phyloP scores from a whole-genome alignment of 2,888 invertebrate genomes.

The Trichacis sp. region DNA sequence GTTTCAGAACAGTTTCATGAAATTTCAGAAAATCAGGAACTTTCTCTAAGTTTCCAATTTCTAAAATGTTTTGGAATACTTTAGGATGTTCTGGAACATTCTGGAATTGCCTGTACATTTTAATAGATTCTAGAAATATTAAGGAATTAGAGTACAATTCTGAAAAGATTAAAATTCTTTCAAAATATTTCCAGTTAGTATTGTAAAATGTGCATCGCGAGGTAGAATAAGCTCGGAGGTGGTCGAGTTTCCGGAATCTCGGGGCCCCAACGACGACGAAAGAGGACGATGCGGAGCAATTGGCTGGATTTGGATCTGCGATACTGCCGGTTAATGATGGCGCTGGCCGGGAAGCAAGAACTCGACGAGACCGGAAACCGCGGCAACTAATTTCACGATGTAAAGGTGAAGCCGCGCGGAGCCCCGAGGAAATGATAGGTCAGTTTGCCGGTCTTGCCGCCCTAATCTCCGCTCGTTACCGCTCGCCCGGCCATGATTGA shows the following conservation, averaged over 20 bases:
- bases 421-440: conserved; percentile 50
- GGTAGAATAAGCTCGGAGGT: conserved; percentile 40
- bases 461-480: conserved; percentile 47
- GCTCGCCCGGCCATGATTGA: conserved; percentile 21
- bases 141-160: too few relatives aligned
- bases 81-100: too few relatives aligned
- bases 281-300: conserved; percentile 28
- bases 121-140: too few relatives aligned
- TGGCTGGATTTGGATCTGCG: conserved; percentile 36
- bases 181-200: too few relatives aligned
- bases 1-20: too few relatives aligned
- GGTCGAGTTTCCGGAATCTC: conserved; percentile 46
- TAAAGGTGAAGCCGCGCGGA: conserved; percentile 55
- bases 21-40: too few relatives aligned
- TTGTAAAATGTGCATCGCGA: conserved; percentile 6
- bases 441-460: conserved; percentile 51
- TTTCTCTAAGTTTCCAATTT: too few relatives aligned
- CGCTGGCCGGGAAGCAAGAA: conserved; percentile 42
- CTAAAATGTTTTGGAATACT: too few relatives aligned
- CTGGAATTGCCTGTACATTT: too few relatives aligned
- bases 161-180: too few relatives aligned
- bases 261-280: conserved; percentile 12
- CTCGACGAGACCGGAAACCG: conserved; percentile 60
- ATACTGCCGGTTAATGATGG: conserved; percentile 53
- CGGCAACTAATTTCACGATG: conserved; percentile 59